A percentile compares a stretch with the other conserved stretches of the same genome.
phyloP scores from a whole-genome alignment of 1,140 invertebrate species.

The Eriocheir sinensis region DNA sequence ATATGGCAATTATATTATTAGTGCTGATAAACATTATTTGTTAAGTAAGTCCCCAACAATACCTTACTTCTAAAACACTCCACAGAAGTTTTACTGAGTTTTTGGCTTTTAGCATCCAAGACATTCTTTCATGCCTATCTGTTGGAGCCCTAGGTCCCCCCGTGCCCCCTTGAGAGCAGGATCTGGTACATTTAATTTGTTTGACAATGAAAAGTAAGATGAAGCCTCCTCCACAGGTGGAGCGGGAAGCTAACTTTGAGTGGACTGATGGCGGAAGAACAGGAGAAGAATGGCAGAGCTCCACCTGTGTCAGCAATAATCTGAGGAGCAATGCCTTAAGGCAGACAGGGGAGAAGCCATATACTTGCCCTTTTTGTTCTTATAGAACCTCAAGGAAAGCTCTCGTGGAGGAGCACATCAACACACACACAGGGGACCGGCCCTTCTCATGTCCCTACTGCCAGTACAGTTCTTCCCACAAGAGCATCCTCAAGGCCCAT shows the following conservation, averaged over 20 bases:
- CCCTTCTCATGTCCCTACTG: constrained; percentile 76
- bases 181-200: constrained; percentile 38
- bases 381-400: constrained; percentile 66
- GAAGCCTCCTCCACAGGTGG: constrained; percentile 68
- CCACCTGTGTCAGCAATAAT: constrained; percentile 65
- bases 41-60: too few species aligned
- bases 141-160: neutral
- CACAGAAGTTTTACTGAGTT: too few species aligned
- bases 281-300: constrained; percentile 60
- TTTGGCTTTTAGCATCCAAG: too few species aligned
- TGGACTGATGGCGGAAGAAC: constrained; percentile 59
- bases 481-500: constrained; percentile 73
- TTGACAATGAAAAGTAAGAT: constrained; percentile 63
- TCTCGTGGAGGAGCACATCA: constrained; percentile 72
- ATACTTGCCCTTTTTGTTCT: constrained; percentile 60
- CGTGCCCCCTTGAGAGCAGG: neutral
- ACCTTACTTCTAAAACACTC: too few species aligned
- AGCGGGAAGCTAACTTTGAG: constrained; percentile 57
- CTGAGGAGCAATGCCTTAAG: constrained; percentile 54
- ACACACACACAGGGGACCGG: constrained; percentile 75
- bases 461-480: constrained; percentile 75
- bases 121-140: too few species aligned
- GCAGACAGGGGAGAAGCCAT: constrained; percentile 67
- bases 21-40: too few species aligned
- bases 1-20: too few species aligned